phyloP scores from a whole-genome alignment of 2,113 vertebrate species.

The Zosterops hypoxanthus region DNA sequence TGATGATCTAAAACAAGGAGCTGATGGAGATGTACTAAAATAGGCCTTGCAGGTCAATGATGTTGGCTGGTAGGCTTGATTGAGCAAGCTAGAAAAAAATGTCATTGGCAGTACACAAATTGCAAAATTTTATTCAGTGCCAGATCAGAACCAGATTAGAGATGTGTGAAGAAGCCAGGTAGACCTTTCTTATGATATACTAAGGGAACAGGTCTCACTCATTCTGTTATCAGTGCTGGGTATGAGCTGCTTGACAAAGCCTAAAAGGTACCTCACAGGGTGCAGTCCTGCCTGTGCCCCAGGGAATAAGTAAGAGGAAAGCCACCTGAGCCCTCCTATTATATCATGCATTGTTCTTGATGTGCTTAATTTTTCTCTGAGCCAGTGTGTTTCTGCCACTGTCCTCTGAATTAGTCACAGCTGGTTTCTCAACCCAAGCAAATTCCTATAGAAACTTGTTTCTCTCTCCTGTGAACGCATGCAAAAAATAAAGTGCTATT shows the following conservation, averaged over 20 bases:
- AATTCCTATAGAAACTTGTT: not conserved
- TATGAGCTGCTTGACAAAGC: not conserved
- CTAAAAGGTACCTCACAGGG: not conserved
- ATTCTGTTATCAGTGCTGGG: not conserved
- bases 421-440: not conserved
- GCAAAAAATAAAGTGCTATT: not conserved
- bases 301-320: not conserved
- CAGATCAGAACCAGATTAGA: not conserved
- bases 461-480: not conserved
- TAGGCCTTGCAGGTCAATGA: not conserved
- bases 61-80: not conserved
- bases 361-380: not conserved
- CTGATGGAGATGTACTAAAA: not conserved
- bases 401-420: not conserved
- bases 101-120: not conserved
- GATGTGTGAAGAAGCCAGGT: not conserved
- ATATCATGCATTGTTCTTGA: not conserved
- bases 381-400: not conserved
- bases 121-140: not conserved
- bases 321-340: not conserved
- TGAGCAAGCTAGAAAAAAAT: not conserved
- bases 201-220: not conserved
- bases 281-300: not conserved
- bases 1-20: not conserved
- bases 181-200: fast-evolving